Evolutionary conservation across 1,140 invertebrate species (phyloP).

Genomic region (Halesus radiatus): DNA sequence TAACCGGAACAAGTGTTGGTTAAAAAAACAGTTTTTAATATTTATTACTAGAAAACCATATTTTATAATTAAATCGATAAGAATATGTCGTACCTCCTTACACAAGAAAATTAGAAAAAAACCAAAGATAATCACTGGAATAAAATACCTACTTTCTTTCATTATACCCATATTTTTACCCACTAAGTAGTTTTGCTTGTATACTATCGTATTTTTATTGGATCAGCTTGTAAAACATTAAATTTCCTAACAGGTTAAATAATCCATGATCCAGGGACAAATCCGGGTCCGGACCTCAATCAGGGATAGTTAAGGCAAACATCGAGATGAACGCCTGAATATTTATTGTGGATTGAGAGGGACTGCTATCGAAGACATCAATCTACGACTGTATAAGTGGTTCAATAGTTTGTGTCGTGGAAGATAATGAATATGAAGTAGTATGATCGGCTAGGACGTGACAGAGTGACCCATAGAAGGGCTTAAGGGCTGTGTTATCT

Average conservation of each 20-base stretch:
- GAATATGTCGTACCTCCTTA: too few relatives aligned
- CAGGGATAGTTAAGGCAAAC: conserved; percentile 40
- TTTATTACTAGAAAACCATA: too few relatives aligned
- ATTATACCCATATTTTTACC: too few relatives aligned
- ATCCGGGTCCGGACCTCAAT: conserved; percentile 36
- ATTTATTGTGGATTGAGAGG: conserved; percentile 51
- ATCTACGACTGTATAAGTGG: conserved; percentile 52
- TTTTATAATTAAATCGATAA: too few relatives aligned
- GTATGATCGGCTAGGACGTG: conserved; percentile 43
- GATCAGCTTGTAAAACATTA: too few relatives aligned
- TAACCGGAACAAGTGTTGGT: too few relatives aligned
- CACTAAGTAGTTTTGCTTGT: neutral
- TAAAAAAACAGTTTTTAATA: too few relatives aligned
- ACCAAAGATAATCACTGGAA: too few relatives aligned
- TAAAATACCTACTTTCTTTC: too few relatives aligned
- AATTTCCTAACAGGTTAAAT: conserved; percentile 44
- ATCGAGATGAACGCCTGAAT: conserved; percentile 48
- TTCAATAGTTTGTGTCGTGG: conserved; percentile 50
- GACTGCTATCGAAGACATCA: conserved; percentile 52
- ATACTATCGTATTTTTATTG: neutral
- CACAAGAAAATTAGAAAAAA: too few relatives aligned
- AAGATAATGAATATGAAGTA: conserved; percentile 53
- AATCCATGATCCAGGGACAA: conserved; percentile 50
- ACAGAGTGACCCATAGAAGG: conserved; percentile 46
- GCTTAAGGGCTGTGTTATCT: conserved; percentile 40